A percentile compares a stretch with the other conserved stretches of the same genome.
phyloP scores from a whole-genome alignment of 2,797 vertebrate species.

The Valencia hispanica region DNA sequence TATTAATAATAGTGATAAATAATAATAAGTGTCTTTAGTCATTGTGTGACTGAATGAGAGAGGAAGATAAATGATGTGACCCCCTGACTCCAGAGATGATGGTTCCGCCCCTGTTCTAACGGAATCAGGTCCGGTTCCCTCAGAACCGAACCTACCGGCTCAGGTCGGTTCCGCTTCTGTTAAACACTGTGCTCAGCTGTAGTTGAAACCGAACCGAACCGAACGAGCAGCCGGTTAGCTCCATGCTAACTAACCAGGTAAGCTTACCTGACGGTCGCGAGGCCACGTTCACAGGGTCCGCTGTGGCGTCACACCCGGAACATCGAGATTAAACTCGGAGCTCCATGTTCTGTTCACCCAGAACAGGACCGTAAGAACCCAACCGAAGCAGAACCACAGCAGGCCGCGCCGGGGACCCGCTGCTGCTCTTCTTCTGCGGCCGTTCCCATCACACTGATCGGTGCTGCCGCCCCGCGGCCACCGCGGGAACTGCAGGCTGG shows the following conservation, averaged over 20 bases:
- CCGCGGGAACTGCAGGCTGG: not conserved
- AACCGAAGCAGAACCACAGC: not conserved
- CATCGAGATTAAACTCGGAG: not conserved
- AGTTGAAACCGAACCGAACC: not conserved
- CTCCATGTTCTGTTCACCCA: not conserved
- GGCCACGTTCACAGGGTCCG: not conserved
- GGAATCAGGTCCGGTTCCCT: not conserved
- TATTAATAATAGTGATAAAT: too few species aligned
- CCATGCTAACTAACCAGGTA: not conserved
- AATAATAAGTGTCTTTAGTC: too few species aligned
- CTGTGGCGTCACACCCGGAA: not conserved
- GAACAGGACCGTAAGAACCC: not conserved
- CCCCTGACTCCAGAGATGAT: too few species aligned
- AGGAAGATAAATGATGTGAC: too few species aligned
- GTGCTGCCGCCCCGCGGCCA: not conserved
- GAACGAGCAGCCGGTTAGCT: not conserved
- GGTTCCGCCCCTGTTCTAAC: too few species aligned
- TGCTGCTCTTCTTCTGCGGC: constrained; percentile 1
- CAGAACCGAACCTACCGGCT: not conserved
- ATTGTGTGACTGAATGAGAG: too few species aligned
- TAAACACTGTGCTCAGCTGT: not conserved
- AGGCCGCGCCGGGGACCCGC: constrained; percentile 8
- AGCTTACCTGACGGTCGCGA: not conserved
- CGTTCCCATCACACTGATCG: too few species aligned
- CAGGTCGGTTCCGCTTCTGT: not conserved